Base-by-base conservation (phyloP, 2,113 vertebrate genomes). In the Phylloscopus trochilus region DNA sequence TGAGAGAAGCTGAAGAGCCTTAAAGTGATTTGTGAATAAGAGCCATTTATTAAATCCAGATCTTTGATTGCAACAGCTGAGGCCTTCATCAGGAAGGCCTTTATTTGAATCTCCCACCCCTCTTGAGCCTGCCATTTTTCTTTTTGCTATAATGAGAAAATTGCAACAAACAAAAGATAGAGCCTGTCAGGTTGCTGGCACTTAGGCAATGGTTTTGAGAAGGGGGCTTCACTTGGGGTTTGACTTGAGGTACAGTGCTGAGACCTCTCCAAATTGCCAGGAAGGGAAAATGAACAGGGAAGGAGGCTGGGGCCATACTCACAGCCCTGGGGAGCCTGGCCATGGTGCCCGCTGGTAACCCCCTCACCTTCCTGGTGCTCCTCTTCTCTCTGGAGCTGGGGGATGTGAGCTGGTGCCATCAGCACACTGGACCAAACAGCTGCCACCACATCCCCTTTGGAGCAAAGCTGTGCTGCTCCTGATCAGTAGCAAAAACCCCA, bases 21-120 rank as follows among this genome's bases (percentile, higher is more conserved):
- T 99, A 99, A 99, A 97, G 96, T 98, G 98, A 98, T 98, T 98
- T 98, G 97, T 97, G 98, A 99, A 98, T 97, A 98, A 99, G 98
- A 99, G 99, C 99, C 99, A 99, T 99, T 97, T 95, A 95, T 97
- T 98, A 98, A 97, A 97, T 98, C 98, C 97, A 98, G 98, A 98
- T 98, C 97, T 97, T 97, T 97, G 97, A 97, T 97, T 97, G 95
- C 93, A 97, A 94, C 87, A 97, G 93, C 95, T 51, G 94, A 95
- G 93, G 90, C 96, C 95, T 98, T 94, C 97, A 92, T 95, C 69
- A 77, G 49, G 78, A 96, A 97, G 97, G 97, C 97, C 96, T 95
- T 97, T 96, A 90, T 95, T 96, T 96, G 95, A 94, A 95, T 96
- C 92, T 95, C 94, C 92, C 82, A 87, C 52, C 73, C 80, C 27